phyloP scores from a whole-genome alignment of 2,888 invertebrate genomes.

The Clepsis dumicolana region DNA sequence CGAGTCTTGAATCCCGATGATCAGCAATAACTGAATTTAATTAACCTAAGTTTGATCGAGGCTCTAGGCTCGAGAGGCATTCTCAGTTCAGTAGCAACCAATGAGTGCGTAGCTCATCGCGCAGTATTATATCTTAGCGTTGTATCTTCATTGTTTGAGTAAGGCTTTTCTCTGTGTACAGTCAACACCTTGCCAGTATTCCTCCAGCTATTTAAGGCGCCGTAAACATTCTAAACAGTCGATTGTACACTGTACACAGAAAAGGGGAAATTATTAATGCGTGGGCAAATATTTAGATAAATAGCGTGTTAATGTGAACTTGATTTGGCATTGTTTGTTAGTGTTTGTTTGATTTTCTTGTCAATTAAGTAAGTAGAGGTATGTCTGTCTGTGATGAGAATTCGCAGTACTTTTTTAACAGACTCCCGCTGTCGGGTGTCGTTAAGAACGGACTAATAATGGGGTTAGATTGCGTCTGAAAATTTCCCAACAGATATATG shows the following conservation, averaged over 20 bases:
- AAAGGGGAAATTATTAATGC: constrained; percentile 44
- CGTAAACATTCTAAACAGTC: constrained; percentile 42
- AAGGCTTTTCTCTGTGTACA: constrained; percentile 54
- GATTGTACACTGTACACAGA: constrained; percentile 31
- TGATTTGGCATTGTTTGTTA: constrained; percentile 37
- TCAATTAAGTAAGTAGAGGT: too few species aligned
- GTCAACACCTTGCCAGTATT: constrained; percentile 62
- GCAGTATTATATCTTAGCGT: constrained; percentile 50
- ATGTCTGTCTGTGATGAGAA: constrained; percentile 15
- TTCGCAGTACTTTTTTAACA: not conserved
- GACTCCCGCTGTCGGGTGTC: not conserved
- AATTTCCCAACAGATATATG: not conserved
- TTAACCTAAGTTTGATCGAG: constrained; percentile 14
- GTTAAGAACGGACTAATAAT: not conserved
- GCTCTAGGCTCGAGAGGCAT: constrained; percentile 27
- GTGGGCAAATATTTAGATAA: constrained; percentile 41
- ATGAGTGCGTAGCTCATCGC: constrained; percentile 46
- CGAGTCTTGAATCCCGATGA: constrained; percentile 50
- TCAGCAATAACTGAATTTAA: constrained; percentile 39
- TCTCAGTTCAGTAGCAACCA: constrained; percentile 37
- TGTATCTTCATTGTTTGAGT: constrained; percentile 61
- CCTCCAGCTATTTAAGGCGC: constrained; percentile 48
- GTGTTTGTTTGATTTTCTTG: constrained; percentile 19
- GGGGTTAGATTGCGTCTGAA: not conserved
- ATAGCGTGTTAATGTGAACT: constrained; percentile 39